Conservation (phyloP, 2,888 invertebrate genomes). For the Temnothorax unifasciatus region DNA sequence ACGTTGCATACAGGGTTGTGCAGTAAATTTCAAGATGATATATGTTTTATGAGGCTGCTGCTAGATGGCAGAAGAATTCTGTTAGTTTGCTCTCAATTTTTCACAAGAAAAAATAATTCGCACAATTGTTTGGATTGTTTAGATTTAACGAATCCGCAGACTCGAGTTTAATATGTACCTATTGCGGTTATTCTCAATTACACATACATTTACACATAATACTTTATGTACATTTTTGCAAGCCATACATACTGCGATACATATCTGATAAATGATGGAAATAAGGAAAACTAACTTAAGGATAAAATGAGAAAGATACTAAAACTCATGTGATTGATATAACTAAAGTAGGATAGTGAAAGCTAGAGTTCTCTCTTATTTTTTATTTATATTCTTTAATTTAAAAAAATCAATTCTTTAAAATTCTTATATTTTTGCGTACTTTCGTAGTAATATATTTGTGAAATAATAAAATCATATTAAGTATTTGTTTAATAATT, state of each 20-base stretch:
- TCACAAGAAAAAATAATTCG: neutral
- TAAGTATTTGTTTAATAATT: neutral
- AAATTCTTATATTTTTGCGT: neutral
- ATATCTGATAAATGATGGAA: neutral
- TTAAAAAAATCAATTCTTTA: neutral
- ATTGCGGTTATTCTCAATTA: neutral
- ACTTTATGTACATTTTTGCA: neutral
- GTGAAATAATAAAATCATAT: neutral
- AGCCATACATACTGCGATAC: neutral
- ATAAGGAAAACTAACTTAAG: neutral
- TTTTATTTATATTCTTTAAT: neutral
- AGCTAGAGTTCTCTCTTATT: neutral
- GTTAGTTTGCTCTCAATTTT: neutral
- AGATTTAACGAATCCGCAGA: neutral
- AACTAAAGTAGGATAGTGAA: neutral
- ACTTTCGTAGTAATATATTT: neutral
- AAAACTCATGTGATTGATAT: neutral
- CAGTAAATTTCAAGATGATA: too few relatives aligned
- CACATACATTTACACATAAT: neutral
- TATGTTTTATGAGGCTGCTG: neutral
- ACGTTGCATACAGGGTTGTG: neutral
- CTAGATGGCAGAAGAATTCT: slow-evolving; percentile 25
- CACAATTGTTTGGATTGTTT: neutral
- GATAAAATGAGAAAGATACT: neutral
- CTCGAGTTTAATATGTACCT: neutral